Evolutionary conservation across 2,797 vertebrate genomes (phyloP), one percentile per base, ranked within the genome.

Genomic region (Petrocephalus sullivani): DNA sequence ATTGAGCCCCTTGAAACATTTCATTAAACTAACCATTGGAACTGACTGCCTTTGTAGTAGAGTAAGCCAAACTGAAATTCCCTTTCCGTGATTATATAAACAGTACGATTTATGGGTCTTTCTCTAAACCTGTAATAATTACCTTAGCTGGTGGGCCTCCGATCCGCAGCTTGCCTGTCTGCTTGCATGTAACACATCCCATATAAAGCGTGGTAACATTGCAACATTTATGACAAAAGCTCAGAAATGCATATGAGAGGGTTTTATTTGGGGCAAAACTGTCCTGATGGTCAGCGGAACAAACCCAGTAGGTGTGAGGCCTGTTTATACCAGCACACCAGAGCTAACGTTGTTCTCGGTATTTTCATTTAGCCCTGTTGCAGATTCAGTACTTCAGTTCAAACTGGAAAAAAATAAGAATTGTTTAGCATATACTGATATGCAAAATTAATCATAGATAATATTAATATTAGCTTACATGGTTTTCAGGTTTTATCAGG

Each of bases 81-180:
- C 60, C 51, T 41, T 33, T 28, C 41, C 16, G 88, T 91, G 91
- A 92, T 93, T 91, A 92, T 90, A 92, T 91, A 91, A 87, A 91
- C 91, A 92, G 4, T 88, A 89, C 53, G 57, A 51, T 33, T 60
- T 57, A 75, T 71, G 85, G 88, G 89, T 49, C 89, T 91, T 88
- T 87, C 67, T 87, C 83, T 91, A 91, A 91, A 90, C 71, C 89
- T 56, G 56, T 92, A 93, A 93, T 92, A 88, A 89, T 89, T 88
- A 91, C 84, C 91, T 93, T 91, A 75, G 89, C 87, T 90, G 92
- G 91, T 91, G 91, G 91, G 71, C 91, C 81, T 67, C 28, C 85
- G 67, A 83, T 84, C 37, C 21, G 7, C 37, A 37, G 23, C 28
- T 23, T 23, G 33, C 2, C 53, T 14, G 49, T 81, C 16, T 84